Base-by-base conservation (phyloP, 1,140 invertebrate species). In the Euschistus heros region DNA sequence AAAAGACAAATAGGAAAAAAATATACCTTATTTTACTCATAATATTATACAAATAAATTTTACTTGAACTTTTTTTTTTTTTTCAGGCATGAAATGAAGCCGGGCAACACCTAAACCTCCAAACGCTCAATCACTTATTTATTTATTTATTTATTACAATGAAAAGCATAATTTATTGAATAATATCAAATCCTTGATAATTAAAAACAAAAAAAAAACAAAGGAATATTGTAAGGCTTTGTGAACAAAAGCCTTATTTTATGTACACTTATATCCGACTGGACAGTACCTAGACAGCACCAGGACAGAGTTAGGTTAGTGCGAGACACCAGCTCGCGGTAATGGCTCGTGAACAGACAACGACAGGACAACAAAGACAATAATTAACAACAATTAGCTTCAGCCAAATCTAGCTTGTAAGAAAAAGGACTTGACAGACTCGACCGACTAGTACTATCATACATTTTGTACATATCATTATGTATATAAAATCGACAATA, bases 301-400 rank as follows among this genome's bases (percentile, higher is more conserved):
- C 8, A 57, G 15, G 54, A 57, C 20, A 57, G 20, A 24, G 15
- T 57, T 57, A 57, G 54, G 54, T 57, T 57, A 57, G 54, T 57
- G 54, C 54, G 54, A 57, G 54, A 7, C 2, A 17, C 24, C 15
- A 17, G 24, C 54, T 27, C 54, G 54, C 24, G 54, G 24, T 26
- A 57, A 57, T 57, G 54, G 54, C 54, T 57, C 54, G 54, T 57
- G 54, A 57, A 57, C 18, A 57, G 54, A 57, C 54, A 57, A 55
- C 6, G 47, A 57, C 54, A 26, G 24, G 54, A 57, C 54, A 5
- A 17, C 18, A 18, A 10, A 13, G 8, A 37, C 33, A 10, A 10
- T 37, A 2, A 37, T 37, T 17, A 50, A 22, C n/a, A 18, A 50
- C n/a, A 22, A 57, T 24, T 57, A 22, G 18, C 24, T 57, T 22